phyloP scores from a whole-genome alignment of 2,888 invertebrate species.

The Onthophagus sagittarius region DNA sequence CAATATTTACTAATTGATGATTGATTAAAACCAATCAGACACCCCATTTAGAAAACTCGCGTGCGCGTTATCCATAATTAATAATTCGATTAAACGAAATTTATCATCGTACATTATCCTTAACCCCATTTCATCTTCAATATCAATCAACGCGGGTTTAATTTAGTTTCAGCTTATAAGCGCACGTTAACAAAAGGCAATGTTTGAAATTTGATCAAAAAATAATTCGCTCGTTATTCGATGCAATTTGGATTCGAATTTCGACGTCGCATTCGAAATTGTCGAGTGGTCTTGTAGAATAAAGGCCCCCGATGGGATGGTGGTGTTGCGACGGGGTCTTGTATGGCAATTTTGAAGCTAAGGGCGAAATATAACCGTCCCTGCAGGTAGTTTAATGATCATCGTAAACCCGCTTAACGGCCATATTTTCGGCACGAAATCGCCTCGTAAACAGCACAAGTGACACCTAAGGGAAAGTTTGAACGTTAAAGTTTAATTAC shows the following conservation, averaged over 20 bases:
- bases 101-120: too few relatives aligned
- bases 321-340: neutral
- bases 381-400: neutral
- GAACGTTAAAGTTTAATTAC: neutral
- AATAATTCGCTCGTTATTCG: too few relatives aligned
- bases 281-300: neutral
- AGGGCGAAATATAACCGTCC: neutral
- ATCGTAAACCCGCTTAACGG: neutral
- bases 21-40: too few relatives aligned
- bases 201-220: too few relatives aligned
- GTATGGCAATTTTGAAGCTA: neutral
- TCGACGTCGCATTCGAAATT: neutral
- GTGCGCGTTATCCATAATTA: too few relatives aligned
- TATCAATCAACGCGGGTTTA: too few relatives aligned
- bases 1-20: too few relatives aligned
- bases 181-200: too few relatives aligned
- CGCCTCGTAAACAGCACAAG: neutral
- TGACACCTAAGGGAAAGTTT: neutral
- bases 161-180: too few relatives aligned
- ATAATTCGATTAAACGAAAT: too few relatives aligned
- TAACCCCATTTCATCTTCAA: too few relatives aligned
- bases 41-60: too few relatives aligned
- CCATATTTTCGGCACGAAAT: neutral
- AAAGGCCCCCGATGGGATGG: neutral
- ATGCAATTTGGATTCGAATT: neutral